Evolutionary conservation across 2,113 vertebrate species (phyloP), one percentile per base, ranked within the genome.

Genomic region (Pelobates fuscus): DNA sequence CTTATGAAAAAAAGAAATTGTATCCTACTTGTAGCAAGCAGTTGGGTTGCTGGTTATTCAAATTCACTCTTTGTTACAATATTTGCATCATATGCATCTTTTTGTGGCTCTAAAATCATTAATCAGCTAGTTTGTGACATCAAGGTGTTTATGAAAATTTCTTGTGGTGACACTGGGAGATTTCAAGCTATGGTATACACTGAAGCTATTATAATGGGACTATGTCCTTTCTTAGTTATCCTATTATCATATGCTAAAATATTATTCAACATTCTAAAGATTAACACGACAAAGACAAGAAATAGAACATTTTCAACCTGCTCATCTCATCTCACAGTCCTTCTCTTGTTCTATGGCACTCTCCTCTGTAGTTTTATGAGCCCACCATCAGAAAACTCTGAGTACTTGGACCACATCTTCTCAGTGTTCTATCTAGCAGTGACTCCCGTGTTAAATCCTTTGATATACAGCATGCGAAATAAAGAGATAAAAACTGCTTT

Each of bases 221-320:
- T 82, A 3, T 60, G 73, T 6, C 76, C 81, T 0, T 70, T 85
- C 30, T 2, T 52, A 62, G 59, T 67, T 2, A 71, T 81, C 2
- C 20, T 84, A 20, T 41, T 78, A 1, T 83, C 81, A 18, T 72
- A 72, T 23, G 27, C 61, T 15, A 49, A 54, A 11, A 72, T 72
- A 3, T 54, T 72, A 30, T 54, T 12, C 8, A 37, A 20, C 1
- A 37, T 72, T 8, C n/a, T 72, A 11, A 63, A 63, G 21, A 72
- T 72, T 12, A 49, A 30, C n/a, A 54, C 60, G 3, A 23, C 60
- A 1, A 29, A 37, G 6, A 80, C 82, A 4, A 72, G 79, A n/a
- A 2, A 2, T 0, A 87, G 83, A 55, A 49, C 74, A 2, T 82
- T 84, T 3, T 67, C 80, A 0, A 78, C 81, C 7, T 81, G 83